Conservation (phyloP, 2,888 invertebrate species). For the Koerneria pararmatus region DNA sequence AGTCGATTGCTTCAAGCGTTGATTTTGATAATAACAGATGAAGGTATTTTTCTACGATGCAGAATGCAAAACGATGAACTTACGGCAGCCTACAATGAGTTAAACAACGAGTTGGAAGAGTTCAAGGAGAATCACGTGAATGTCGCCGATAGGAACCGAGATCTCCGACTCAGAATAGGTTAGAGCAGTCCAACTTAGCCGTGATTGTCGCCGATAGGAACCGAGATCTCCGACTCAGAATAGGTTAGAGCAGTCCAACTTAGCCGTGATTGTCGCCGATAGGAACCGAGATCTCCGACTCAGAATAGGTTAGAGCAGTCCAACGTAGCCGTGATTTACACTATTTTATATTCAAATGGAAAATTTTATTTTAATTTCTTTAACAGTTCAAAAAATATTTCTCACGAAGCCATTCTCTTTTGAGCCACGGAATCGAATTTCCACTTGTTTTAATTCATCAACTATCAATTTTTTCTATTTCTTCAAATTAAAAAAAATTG, state of each 20-base stretch:
- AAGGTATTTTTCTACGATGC: constrained; percentile 18
- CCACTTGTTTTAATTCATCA: too few species aligned
- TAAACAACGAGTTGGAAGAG: constrained; percentile 44
- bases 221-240: constrained; percentile 32
- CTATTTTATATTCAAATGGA: neutral
- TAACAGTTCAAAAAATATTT: too few species aligned
- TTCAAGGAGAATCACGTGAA: constrained; percentile 31
- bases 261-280: constrained; percentile 22
- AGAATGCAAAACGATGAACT: constrained; percentile 41
- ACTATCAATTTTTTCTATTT: too few species aligned
- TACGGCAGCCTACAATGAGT: constrained; percentile 43
- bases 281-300: constrained; percentile 33
- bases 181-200: neutral
- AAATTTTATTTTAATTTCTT: constrained; percentile 5
- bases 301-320: constrained; percentile 30
- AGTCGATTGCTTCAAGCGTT: too few species aligned
- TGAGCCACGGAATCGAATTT: too few species aligned
- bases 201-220: constrained; percentile 29
- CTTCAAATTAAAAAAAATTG: too few species aligned
- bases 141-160: constrained; percentile 29
- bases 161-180: constrained; percentile 36
- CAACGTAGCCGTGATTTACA: constrained; percentile 17
- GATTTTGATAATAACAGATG: too few species aligned
- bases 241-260: constrained; percentile 23
- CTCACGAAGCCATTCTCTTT: too few species aligned